Conservation (phyloP, 2,888 invertebrate species). For the Spialia ferax region DNA sequence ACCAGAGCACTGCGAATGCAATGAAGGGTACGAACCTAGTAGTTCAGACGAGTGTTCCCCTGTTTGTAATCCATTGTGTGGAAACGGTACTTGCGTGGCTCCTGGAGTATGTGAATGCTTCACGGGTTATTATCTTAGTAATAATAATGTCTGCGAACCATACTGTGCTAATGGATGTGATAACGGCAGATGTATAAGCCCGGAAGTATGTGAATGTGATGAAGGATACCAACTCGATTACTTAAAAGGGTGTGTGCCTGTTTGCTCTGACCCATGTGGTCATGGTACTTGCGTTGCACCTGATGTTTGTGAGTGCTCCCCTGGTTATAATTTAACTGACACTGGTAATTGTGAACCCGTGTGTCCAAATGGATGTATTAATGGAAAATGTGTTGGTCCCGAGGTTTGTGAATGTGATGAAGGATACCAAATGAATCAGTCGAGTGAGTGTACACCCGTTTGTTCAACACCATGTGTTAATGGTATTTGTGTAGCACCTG, state of each 20-base stretch:
- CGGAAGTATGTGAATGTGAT: slow-evolving; percentile 45
- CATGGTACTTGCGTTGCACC: slow-evolving; percentile 81
- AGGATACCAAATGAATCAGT: slow-evolving; percentile 30
- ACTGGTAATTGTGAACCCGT: slow-evolving; percentile 67
- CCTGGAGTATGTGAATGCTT: slow-evolving; percentile 63
- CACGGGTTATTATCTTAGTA: slow-evolving; percentile 37
- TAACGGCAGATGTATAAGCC: slow-evolving; percentile 44
- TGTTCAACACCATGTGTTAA: slow-evolving; percentile 78
- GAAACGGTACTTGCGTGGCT: slow-evolving; percentile 56
- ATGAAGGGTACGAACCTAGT: slow-evolving; percentile 1
- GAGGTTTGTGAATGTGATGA: slow-evolving; percentile 47
- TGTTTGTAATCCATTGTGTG: slow-evolving; percentile 49
- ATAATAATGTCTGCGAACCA: slow-evolving; percentile 43
- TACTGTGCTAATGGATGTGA: slow-evolving; percentile 44
- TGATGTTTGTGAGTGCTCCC: slow-evolving; percentile 72
- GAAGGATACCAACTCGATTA: slow-evolving; percentile 41
- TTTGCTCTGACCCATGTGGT: slow-evolving; percentile 72
- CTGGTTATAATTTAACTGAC: slow-evolving; percentile 59
- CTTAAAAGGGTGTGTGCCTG: slow-evolving; percentile 48
- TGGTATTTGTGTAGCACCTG: slow-evolving; percentile 76
- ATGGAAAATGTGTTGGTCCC: slow-evolving; percentile 51
- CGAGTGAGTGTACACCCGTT: slow-evolving; percentile 48
- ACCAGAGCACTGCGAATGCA: slow-evolving; percentile 52
- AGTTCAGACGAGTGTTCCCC: neutral
- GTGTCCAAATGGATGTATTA: slow-evolving; percentile 48